phyloP scores from a whole-genome alignment of 2,888 invertebrate genomes.

The Ernsta delagoae region DNA sequence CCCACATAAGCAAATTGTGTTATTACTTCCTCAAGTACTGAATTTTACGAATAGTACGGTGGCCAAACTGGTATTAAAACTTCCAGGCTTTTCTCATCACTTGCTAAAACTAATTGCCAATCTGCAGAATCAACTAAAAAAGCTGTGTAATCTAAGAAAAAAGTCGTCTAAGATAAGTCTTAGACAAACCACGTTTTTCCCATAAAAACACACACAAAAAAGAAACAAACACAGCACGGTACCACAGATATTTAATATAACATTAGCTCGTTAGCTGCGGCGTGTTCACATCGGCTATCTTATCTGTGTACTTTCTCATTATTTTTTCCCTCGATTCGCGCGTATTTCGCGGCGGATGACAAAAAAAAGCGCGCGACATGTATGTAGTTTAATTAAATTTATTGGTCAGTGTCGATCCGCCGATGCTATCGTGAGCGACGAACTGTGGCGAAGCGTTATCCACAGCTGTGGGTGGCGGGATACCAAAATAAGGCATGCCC shows the following conservation, averaged over 20 bases:
- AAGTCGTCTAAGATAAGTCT: not conserved
- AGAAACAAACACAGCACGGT: not conserved
- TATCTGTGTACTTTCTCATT: conserved; percentile 50
- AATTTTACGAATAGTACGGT: not conserved
- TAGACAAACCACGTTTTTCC: not conserved
- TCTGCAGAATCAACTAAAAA: not conserved
- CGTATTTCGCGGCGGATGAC: conserved; percentile 62
- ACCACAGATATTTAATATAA: conserved; percentile 8
- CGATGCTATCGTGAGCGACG: conserved; percentile 45
- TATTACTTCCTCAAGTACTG: not conserved
- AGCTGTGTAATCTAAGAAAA: not conserved
- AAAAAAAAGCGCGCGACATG: conserved; percentile 51
- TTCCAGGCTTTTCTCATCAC: not conserved
- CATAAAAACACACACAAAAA: not conserved
- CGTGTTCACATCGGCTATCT: conserved; percentile 41
- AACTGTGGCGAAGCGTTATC: conserved; percentile 2
- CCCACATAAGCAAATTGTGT: not conserved
- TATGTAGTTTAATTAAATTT: conserved; percentile 73
- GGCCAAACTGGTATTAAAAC: not conserved
- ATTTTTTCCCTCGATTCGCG: conserved; percentile 47
- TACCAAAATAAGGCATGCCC: too few relatives aligned
- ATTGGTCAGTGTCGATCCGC: conserved; percentile 58
- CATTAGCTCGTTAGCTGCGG: conserved; percentile 22
- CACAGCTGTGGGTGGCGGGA: conserved; percentile 31
- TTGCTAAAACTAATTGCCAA: too few relatives aligned